Evolutionary conservation across 1,140 invertebrate genomes (phyloP).

Genomic region (Hycleus cichorii): DNA sequence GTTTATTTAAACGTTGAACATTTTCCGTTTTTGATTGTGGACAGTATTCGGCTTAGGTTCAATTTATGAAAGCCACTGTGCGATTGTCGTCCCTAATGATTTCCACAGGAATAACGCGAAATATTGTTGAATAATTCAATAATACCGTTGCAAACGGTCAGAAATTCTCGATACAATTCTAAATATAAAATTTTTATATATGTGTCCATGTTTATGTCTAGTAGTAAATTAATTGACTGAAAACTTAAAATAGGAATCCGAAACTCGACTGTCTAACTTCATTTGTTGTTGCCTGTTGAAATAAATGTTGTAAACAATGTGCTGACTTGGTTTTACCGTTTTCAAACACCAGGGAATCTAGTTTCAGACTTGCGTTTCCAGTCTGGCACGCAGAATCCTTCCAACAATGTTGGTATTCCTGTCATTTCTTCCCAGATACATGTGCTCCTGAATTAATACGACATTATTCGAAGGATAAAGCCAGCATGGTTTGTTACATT

Average conservation of each 20-base stretch:
- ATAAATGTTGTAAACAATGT: slow-evolving; percentile 23
- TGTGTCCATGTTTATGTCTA: no score
- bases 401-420: not conserved
- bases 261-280: slow-evolving; percentile 19
- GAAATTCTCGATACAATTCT: no score
- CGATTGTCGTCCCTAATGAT: no score
- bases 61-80: no score
- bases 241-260: slow-evolving; percentile 3
- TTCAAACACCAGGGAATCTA: slow-evolving; percentile 1
- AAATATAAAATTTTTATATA: not conserved
- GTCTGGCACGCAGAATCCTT: not conserved
- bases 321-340: slow-evolving; percentile 15
- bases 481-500: no score
- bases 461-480: not conserved
- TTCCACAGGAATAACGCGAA: no score
- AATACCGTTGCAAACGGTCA: no score
- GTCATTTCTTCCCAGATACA: slow-evolving; percentile 4
- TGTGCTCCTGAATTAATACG: not conserved
- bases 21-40: no score
- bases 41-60: no score
- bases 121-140: no score
- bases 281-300: slow-evolving; percentile 19
- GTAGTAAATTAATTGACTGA: not conserved
- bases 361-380: slow-evolving; percentile 6
- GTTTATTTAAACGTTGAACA: no score